A percentile compares a stretch with the other conserved stretches of the same genome.
Evolutionary conservation across 2,888 invertebrate genomes (phyloP).

Genomic region (Coelopa pilipes): DNA sequence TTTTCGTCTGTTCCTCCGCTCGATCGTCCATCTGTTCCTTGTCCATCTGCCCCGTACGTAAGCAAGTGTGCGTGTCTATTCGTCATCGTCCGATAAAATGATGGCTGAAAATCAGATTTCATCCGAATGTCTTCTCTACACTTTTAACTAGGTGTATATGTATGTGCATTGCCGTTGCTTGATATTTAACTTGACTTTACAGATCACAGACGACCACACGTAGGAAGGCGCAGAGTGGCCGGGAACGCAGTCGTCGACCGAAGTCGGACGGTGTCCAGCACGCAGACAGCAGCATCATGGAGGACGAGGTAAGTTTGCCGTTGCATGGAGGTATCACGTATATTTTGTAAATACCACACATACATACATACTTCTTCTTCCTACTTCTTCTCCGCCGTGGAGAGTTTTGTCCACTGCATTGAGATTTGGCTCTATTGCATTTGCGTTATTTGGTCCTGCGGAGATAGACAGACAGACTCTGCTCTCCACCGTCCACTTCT

Average conservation of each 20-base stretch:
- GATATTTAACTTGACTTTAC: slow-evolving; percentile 34
- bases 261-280: slow-evolving; percentile 64
- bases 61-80: slow-evolving; percentile 22
- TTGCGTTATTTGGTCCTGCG: slow-evolving; percentile 44
- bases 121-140: slow-evolving; percentile 32
- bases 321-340: too few species aligned
- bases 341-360: background rate
- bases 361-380: slow-evolving; percentile 7
- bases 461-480: slow-evolving; percentile 27
- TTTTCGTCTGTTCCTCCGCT: background rate
- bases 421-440: slow-evolving; percentile 47
- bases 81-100: slow-evolving; percentile 12
- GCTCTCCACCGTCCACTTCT: slow-evolving; percentile 7
- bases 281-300: slow-evolving; percentile 65
- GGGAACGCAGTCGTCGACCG: slow-evolving; percentile 62
- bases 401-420: background rate
- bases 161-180: background rate
- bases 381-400: background rate
- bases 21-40: background rate
- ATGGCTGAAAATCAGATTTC: slow-evolving; percentile 34
- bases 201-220: slow-evolving; percentile 60
- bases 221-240: slow-evolving; percentile 60
- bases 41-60: background rate
- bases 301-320: slow-evolving; percentile 63
- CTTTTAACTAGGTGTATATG: slow-evolving; percentile 12